Conservation (phyloP, 2,113 vertebrate species). For the Sorex araneus region DNA sequence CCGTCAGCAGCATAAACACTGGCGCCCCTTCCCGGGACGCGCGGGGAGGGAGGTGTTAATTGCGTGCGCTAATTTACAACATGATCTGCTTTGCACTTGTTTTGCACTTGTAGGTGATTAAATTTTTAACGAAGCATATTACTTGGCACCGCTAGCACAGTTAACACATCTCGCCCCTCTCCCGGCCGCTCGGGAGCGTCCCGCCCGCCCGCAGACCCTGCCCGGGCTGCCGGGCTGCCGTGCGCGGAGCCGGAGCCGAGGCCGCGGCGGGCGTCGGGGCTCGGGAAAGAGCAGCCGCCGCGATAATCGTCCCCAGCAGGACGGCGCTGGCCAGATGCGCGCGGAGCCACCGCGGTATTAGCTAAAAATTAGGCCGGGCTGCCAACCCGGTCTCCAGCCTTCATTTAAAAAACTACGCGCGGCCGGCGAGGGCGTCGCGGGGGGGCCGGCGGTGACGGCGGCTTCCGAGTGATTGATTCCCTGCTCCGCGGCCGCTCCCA, state of each 20-base stretch:
- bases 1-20: conserved; percentile 93
- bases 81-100: conserved; percentile 99
- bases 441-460: conserved; percentile 92
- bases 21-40: conserved; percentile 92
- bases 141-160: conserved; percentile 97
- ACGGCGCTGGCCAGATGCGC: conserved; percentile 91
- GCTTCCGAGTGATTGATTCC: conserved; percentile 92
- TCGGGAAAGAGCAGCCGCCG: conserved; percentile 90
- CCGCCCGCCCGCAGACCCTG: conserved; percentile 87
- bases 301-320: conserved; percentile 89
- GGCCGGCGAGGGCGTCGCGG: conserved; percentile 84
- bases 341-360: conserved; percentile 90
- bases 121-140: conserved; percentile 99
- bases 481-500: conserved; percentile 88
- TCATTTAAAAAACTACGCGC: conserved; percentile 88
- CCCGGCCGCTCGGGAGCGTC: conserved; percentile 87
- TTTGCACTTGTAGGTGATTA: conserved; percentile 99
- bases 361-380: conserved; percentile 90
- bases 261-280: no score
- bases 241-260: conserved; percentile 89
- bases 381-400: conserved; percentile 88
- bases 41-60: conserved; percentile 98
- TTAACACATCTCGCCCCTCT: conserved; percentile 94
- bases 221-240: conserved; percentile 88
- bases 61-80: conserved; percentile 97